Percentiles rank a stretch among this genome's conserved stretches.
phyloP scores from a whole-genome alignment of 2,797 vertebrate species.

The Cirrhinus molitorella region DNA sequence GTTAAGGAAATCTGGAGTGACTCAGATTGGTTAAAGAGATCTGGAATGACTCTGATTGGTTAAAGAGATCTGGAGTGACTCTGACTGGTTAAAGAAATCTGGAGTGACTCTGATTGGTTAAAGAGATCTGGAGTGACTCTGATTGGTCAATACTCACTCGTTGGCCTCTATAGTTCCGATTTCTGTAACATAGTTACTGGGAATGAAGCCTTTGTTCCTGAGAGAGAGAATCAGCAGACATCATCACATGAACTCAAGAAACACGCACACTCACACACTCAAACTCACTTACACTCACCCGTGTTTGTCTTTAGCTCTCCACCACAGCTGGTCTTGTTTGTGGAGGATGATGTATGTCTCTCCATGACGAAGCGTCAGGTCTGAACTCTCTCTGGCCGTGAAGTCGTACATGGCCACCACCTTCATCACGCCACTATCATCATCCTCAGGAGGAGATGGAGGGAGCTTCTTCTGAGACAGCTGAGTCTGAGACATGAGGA shows the following conservation, averaged over 20 bases:
- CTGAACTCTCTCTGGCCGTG: slow-evolving; percentile 79
- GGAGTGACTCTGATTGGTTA: no score
- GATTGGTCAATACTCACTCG: slow-evolving; percentile 76
- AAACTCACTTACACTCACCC: slow-evolving; percentile 75
- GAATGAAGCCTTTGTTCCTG: slow-evolving; percentile 90
- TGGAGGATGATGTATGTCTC: slow-evolving; percentile 86
- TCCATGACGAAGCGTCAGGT: slow-evolving; percentile 80
- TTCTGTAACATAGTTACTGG: slow-evolving; percentile 89
- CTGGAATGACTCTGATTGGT: no score
- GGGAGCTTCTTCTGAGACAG: slow-evolving; percentile 80
- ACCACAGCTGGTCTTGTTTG: slow-evolving; percentile 87
- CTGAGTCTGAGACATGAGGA: slow-evolving; percentile 70
- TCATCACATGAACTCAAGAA: neutral
- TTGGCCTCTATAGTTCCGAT: slow-evolving; percentile 84
- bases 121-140: no score
- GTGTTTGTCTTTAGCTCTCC: slow-evolving; percentile 84
- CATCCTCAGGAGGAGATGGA: slow-evolving; percentile 76
- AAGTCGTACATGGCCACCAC: slow-evolving; percentile 90
- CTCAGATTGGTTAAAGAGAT: no score
- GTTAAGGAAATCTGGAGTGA: no score
- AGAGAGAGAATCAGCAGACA: slow-evolving; percentile 14
- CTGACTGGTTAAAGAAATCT: no score
- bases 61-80: no score
- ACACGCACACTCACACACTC: slow-evolving; percentile 6
- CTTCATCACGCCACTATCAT: slow-evolving; percentile 60